These are phyloP conservation scores for Megaceryle maxima DNA, from an alignment of 2,113 vertebrate genomes.

Conservation along the genomic window DNA sequence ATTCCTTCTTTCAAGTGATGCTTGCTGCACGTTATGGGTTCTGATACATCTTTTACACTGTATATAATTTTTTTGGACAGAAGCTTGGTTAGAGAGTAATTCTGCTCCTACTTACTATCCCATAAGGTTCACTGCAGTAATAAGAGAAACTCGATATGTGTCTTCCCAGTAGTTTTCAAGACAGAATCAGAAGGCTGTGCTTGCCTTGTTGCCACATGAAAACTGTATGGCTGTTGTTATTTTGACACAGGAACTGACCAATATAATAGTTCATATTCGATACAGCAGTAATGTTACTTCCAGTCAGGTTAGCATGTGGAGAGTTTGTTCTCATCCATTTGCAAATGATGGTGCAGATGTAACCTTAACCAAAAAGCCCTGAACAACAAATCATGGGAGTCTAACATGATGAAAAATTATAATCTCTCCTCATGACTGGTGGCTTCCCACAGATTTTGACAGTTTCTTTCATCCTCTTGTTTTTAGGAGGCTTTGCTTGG, in stretches of 20 bases:
- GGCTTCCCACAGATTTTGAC: background rate
- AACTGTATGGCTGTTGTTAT: background rate
- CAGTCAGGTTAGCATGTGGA: background rate
- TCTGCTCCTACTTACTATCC: background rate
- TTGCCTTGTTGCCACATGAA: background rate
- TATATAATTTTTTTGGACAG: background rate
- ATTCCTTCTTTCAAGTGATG: background rate
- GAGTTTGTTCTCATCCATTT: background rate
- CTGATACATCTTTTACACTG: background rate
- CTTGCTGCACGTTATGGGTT: background rate
- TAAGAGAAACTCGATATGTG: accelerated
- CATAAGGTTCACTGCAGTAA: background rate
- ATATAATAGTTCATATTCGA: background rate
- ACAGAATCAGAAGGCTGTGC: background rate
- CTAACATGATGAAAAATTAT: background rate
- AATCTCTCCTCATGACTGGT: background rate
- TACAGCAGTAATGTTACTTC: background rate
- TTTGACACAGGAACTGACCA: background rate
- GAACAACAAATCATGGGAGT: background rate
- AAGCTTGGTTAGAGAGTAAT: background rate
- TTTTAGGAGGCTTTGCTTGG: background rate
- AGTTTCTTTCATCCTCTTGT: background rate
- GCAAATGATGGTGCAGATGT: background rate
- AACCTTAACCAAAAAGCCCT: background rate
- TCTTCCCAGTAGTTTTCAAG: background rate